Evolutionary conservation across 2,888 invertebrate species (phyloP).

Genomic region (Podotricha telesiphe): DNA sequence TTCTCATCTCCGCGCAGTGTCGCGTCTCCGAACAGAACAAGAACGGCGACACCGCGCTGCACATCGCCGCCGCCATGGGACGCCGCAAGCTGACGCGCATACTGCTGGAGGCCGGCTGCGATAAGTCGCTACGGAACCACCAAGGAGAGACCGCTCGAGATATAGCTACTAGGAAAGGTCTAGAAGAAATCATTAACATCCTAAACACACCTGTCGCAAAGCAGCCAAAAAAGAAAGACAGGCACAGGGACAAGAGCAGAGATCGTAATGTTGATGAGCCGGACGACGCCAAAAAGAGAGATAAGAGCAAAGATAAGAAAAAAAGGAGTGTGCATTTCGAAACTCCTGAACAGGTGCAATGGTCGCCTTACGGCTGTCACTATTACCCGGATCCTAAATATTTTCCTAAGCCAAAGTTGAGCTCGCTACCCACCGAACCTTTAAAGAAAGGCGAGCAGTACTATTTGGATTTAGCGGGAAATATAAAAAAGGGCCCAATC

Average conservation of each 20-base stretch:
- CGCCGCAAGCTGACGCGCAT: constrained; percentile 95
- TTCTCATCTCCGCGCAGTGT: constrained; percentile 95
- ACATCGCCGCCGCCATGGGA: constrained; percentile 97
- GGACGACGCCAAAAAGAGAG: constrained; percentile 71
- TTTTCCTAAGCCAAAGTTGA: constrained; percentile 93
- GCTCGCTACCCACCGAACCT: constrained; percentile 93
- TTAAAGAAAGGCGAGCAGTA: constrained; percentile 95
- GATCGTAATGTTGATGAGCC: constrained; percentile 83
- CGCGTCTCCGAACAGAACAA: constrained; percentile 95
- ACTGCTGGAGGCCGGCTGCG: constrained; percentile 93
- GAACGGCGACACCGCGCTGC: constrained; percentile 97
- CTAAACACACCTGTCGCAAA: constrained; percentile 84
- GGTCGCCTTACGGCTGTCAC: constrained; percentile 97
- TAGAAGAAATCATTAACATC: constrained; percentile 92
- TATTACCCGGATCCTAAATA: constrained; percentile 93
- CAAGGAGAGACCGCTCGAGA: constrained; percentile 95
- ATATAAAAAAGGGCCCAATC: constrained; percentile 97
- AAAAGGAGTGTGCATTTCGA: constrained; percentile 83
- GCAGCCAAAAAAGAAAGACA: constrained; percentile 70
- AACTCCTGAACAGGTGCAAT: constrained; percentile 80
- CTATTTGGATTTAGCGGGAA: constrained; percentile 96
- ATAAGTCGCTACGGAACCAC: constrained; percentile 87
- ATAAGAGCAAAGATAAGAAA: constrained; percentile 74
- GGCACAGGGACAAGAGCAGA: constrained; percentile 75
- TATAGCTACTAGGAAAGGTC: constrained; percentile 93